phyloP scores from a whole-genome alignment of 30 jellyfish, hydroid and myxozoan species.

The Mastigias papua region DNA sequence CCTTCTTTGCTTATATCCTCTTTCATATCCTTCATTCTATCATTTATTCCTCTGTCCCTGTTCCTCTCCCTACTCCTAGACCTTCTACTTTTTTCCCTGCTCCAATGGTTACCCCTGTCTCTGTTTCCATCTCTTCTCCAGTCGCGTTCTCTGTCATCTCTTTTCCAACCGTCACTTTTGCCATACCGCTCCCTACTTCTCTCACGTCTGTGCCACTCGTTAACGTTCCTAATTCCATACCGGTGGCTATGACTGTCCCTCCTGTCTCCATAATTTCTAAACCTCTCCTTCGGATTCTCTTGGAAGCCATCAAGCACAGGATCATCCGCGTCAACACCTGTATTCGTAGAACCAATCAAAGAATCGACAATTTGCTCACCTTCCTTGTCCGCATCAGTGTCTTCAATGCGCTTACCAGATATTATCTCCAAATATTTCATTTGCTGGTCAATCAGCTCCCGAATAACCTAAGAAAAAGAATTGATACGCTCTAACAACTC shows the following conservation, averaged over 20 bases:
- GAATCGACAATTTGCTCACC: constrained; percentile 1
- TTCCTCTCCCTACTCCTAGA: background rate
- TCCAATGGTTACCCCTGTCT: constrained; percentile 17
- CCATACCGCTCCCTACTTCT: constrained; percentile 21
- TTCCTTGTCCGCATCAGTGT: background rate
- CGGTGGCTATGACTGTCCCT: background rate
- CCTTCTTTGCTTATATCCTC: background rate
- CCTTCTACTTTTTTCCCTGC: background rate
- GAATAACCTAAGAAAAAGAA: constrained; percentile 53
- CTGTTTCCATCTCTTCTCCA: background rate
- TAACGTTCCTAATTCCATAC: background rate
- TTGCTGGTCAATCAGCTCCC: constrained; percentile 92
- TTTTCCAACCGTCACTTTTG: background rate
- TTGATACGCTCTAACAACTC: background rate
- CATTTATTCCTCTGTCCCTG: constrained; percentile 7
- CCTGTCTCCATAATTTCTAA: constrained; percentile 1
- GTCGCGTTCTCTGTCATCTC: constrained; percentile 36
- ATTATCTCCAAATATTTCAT: constrained; percentile 81
- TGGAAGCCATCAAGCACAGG: background rate
- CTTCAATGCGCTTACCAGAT: constrained; percentile 6
- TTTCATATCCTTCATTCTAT: background rate
- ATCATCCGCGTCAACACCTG: background rate
- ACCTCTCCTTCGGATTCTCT: background rate
- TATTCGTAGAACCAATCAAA: background rate
- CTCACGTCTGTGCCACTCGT: constrained; percentile 23